Evolutionary conservation across 2,797 vertebrate genomes (phyloP).

Genomic region (Chaetophractus vellerosus): DNA sequence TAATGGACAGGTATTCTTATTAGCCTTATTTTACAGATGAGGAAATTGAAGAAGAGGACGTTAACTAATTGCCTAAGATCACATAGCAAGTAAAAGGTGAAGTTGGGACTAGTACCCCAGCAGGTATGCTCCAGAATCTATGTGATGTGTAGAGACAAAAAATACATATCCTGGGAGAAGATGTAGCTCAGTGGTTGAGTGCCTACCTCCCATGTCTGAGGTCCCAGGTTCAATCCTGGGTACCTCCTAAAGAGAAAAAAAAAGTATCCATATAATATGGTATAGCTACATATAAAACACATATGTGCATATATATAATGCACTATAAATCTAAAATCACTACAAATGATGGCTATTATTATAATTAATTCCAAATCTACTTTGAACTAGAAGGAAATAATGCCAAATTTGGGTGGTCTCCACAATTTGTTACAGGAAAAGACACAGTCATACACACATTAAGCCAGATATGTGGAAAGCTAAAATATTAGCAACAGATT

Average conservation of each 20-base stretch:
- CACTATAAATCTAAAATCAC: neutral
- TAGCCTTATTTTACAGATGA: neutral
- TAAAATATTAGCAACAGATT: neutral
- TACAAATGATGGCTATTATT: neutral
- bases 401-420: neutral
- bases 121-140: neutral
- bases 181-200: too few species aligned
- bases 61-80: neutral
- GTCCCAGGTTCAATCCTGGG: too few species aligned
- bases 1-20: rapidly evolving
- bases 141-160: rapidly evolving
- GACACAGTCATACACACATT: neutral
- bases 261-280: too few species aligned
- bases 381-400: neutral
- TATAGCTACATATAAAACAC: neutral
- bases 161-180: too few species aligned
- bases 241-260: too few species aligned
- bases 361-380: slow-evolving; percentile 4
- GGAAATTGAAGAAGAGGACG: neutral
- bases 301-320: neutral
- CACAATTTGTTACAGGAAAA: neutral
- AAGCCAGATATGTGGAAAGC: neutral
- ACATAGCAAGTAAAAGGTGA: neutral
- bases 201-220: too few species aligned
- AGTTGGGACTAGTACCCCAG: neutral